Evolutionary conservation across 2,797 vertebrate species (phyloP), one percentile per base, ranked within the genome.

Genomic region (Arremon aurantiirostris): DNA sequence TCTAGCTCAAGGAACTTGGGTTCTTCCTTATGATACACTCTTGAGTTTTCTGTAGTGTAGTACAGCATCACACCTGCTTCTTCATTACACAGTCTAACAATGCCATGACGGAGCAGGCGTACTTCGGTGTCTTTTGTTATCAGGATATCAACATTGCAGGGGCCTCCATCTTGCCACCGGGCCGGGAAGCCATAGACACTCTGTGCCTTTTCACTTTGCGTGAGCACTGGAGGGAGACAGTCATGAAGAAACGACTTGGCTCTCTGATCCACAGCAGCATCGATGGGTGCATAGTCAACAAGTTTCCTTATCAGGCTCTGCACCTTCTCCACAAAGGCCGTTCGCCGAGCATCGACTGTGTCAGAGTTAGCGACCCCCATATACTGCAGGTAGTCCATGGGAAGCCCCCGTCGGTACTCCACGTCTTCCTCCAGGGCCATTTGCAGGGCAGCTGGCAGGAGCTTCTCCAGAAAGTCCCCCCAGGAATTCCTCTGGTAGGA

Each of bases 401-500:
- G 99, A 82, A 99, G 98, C 6, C 99, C 99, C 76, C 95, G 97
- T 42, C 99, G 98, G 90, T 98, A 99, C 79, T 99, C 99, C 82
- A 99, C 97, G 0, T 99, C 98, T 86, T 99, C 99, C 93, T 99
- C 99, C 97, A 99, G 97, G 4, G 99, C 99, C 50, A 98, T 97
- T 95, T 99, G 98, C 94, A 99, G 77, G 11, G 99, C 98, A 34
- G 98, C 98, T 5, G 99, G 99, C 39, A 99, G 96, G 19, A 99
- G 93, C 96, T 99, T 99, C 75, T 98, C 98, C 39, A 99, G 95
- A 61, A 99, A 97, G 94, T 99, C 98, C 14, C 98, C 99, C 99
- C 99, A 99, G 86, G 98, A 98, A 97, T 99, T 99, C 94, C 98
- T 99, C 98, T 99, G 99, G 96, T 97, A 99, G 4, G 99, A 99